Conservation (phyloP, 2,888 invertebrate genomes). For the Torymus aiolomorphi region DNA sequence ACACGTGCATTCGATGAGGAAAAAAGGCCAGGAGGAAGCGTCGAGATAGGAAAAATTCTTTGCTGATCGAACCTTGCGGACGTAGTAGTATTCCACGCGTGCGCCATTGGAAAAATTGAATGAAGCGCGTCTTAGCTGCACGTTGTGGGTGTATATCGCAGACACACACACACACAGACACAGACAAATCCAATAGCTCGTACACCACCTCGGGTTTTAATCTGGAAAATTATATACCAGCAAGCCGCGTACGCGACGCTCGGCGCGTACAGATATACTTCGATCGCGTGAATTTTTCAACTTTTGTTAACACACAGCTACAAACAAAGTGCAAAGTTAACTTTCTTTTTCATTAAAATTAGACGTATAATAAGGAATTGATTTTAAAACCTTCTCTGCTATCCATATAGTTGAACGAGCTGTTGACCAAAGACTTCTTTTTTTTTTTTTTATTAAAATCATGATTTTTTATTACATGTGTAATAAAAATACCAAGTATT, state of each 20-base stretch:
- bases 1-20: conserved; percentile 41
- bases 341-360: too few species aligned
- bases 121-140: conserved; percentile 20
- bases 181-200: not conserved
- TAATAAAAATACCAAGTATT: conserved; percentile 25
- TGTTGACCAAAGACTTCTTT: too few species aligned
- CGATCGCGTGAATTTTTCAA: conserved; percentile 14
- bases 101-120: conserved; percentile 16
- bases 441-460: too few species aligned
- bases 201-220: conserved; percentile 18
- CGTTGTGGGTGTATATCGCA: conserved; percentile 8
- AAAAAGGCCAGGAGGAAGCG: conserved; percentile 11
- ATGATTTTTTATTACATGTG: too few species aligned
- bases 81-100: conserved; percentile 13
- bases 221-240: conserved; percentile 17
- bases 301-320: not conserved
- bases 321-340: not conserved
- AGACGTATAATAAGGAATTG: conserved; percentile 3
- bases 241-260: not conserved
- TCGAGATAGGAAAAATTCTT: not conserved
- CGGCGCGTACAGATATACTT: not conserved
- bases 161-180: not conserved
- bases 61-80: conserved; percentile 3
- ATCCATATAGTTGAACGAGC: too few species aligned
- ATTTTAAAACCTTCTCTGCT: conserved; percentile 9